phyloP scores from a whole-genome alignment of 2,113 vertebrate genomes.

The Leptobrachium leishanense region DNA sequence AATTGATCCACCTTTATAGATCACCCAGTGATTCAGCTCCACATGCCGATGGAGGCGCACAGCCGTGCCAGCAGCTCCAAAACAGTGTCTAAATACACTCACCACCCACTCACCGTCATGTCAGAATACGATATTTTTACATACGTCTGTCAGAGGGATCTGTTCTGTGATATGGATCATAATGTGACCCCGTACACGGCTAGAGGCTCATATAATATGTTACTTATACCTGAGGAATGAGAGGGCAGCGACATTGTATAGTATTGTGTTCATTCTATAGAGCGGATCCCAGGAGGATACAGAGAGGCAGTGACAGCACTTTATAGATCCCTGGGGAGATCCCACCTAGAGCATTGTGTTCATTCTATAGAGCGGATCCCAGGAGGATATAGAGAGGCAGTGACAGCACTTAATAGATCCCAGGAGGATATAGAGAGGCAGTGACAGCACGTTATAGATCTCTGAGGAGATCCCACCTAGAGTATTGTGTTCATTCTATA shows the following conservation, averaged over 20 bases:
- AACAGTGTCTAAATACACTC: constrained; percentile 13
- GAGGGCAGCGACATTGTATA: neutral
- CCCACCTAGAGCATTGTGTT: too few relatives aligned
- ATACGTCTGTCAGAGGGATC: neutral
- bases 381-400: too few relatives aligned
- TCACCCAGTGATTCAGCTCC: neutral
- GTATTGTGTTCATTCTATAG: neutral
- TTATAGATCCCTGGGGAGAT: too few relatives aligned
- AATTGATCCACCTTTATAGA: neutral
- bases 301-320: neutral
- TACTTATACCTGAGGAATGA: neutral
- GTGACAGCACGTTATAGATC: too few relatives aligned
- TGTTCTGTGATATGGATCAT: neutral
- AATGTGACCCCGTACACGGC: neutral
- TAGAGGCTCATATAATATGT: neutral
- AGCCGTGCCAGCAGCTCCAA: constrained; percentile 27
- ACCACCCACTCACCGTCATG: neutral
- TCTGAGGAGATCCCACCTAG: too few relatives aligned
- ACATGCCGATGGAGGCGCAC: constrained; percentile 7
- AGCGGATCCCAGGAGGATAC: too few relatives aligned
- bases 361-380: too few relatives aligned
- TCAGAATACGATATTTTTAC: constrained; percentile 14
- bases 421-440: too few relatives aligned
- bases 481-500: too few relatives aligned
- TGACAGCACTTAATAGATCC: too few relatives aligned